Percentiles rank a stretch among this genome's conserved stretches.
Evolutionary conservation across 1,140 invertebrate genomes (phyloP).

Genomic region (Drosophila parvula): DNA sequence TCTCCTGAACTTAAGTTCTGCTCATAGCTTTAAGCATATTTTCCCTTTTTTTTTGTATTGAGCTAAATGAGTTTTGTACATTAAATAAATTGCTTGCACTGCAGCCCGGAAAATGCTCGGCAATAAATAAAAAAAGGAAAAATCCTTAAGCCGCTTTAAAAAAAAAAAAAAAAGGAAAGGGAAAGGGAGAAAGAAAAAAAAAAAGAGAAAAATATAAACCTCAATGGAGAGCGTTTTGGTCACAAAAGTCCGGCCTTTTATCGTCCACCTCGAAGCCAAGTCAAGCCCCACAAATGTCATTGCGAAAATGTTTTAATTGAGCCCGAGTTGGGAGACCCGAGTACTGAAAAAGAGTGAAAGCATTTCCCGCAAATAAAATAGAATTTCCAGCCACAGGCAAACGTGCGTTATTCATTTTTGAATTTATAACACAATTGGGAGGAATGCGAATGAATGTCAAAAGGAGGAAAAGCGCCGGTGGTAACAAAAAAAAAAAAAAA

Average conservation of each 20-base stretch:
- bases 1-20: neutral
- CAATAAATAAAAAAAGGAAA: conserved; percentile 9
- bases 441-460: conserved; percentile 65
- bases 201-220: conserved; percentile 4
- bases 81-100: conserved; percentile 50
- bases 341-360: conserved; percentile 53
- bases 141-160: conserved; percentile 59
- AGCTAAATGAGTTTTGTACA: conserved; percentile 18
- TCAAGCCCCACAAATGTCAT: conserved; percentile 49
- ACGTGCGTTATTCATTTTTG: conserved; percentile 82
- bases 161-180: conserved; percentile 28
- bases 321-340: neutral
- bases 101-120: conserved; percentile 26
- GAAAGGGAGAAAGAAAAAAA: conserved; percentile 2
- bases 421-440: conserved; percentile 82
- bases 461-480: conserved; percentile 18
- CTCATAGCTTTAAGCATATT: neutral
- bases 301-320: conserved; percentile 55
- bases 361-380: conserved; percentile 75
- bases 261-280: conserved; percentile 15
- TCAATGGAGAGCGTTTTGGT: conserved; percentile 11
- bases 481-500: too few relatives aligned
- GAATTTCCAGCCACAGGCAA: conserved; percentile 77
- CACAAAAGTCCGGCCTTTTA: conserved; percentile 14
- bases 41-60: neutral